phyloP scores from a whole-genome alignment of 2,113 vertebrate genomes.

The Anhinga anhinga region DNA sequence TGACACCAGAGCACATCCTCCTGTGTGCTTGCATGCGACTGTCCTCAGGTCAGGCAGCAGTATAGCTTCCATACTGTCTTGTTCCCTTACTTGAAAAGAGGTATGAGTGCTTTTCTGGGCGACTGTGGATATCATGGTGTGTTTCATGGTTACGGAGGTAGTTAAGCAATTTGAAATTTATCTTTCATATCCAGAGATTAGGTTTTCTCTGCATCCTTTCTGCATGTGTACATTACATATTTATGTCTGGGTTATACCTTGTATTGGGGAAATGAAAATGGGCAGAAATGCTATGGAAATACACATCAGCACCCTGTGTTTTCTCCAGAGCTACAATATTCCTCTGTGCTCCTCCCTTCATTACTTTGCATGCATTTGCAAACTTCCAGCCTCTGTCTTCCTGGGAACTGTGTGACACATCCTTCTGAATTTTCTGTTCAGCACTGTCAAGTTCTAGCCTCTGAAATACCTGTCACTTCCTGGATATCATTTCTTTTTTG shows the following conservation, averaged over 20 bases:
- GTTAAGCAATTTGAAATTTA: background rate
- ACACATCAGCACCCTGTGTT: background rate
- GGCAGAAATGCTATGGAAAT: background rate
- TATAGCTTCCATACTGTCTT: fast-evolving
- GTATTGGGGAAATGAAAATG: background rate
- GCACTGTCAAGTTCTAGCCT: background rate
- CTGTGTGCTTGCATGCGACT: fast-evolving
- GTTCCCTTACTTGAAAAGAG: background rate
- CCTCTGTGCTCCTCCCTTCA: background rate
- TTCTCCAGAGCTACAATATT: background rate
- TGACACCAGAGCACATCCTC: background rate
- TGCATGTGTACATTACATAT: background rate
- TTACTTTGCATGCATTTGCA: background rate
- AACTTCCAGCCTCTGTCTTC: background rate
- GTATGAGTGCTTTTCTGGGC: background rate
- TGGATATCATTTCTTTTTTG: constrained; percentile 52
- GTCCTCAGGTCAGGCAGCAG: fast-evolving
- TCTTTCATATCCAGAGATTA: background rate
- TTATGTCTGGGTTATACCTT: background rate
- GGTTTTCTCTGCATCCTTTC: background rate
- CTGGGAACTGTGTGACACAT: background rate
- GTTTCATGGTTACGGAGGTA: background rate
- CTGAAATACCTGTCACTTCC: constrained; percentile 62
- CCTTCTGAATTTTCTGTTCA: background rate
- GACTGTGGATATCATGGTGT: background rate